Conservation (phyloP, 2,113 vertebrate species). For the Podarcis cretensis region DNA sequence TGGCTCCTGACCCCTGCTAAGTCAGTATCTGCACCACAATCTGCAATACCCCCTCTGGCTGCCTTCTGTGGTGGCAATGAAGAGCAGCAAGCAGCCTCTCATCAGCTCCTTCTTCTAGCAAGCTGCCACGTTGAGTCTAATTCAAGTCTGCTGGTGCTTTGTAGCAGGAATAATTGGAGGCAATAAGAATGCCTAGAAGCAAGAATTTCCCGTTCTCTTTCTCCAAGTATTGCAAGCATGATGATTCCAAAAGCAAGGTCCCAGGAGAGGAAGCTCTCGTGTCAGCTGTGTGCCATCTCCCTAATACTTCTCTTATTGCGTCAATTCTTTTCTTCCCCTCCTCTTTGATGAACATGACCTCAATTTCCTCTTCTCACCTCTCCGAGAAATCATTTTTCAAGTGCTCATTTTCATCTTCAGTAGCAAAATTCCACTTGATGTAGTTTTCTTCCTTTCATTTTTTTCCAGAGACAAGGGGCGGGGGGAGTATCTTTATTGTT, state of each 20-base stretch:
- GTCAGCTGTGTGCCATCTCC: rapidly evolving
- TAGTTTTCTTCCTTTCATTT: neutral
- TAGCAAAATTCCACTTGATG: neutral
- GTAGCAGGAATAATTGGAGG: too few relatives aligned
- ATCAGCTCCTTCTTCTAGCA: neutral
- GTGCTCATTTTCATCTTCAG: slow-evolving; percentile 12
- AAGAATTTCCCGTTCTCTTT: neutral
- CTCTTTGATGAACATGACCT: slow-evolving; percentile 1
- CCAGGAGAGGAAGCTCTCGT: rapidly evolving
- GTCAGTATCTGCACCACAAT: neutral
- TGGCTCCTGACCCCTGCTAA: neutral
- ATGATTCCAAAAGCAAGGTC: neutral
- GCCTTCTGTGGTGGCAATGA: neutral
- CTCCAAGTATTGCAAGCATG: neutral
- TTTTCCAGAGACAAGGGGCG: neutral
- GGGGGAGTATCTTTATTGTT: neutral
- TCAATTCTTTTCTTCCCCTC: neutral
- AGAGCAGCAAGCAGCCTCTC: neutral
- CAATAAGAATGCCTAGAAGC: neutral
- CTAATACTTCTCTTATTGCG: neutral
- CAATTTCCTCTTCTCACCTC: neutral
- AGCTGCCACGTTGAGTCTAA: neutral
- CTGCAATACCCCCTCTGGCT: neutral
- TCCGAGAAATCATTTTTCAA: neutral
- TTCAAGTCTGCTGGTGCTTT: too few relatives aligned